Evolutionary conservation across 1,140 invertebrate genomes (phyloP).

Genomic region (Ceratina japonica): DNA sequence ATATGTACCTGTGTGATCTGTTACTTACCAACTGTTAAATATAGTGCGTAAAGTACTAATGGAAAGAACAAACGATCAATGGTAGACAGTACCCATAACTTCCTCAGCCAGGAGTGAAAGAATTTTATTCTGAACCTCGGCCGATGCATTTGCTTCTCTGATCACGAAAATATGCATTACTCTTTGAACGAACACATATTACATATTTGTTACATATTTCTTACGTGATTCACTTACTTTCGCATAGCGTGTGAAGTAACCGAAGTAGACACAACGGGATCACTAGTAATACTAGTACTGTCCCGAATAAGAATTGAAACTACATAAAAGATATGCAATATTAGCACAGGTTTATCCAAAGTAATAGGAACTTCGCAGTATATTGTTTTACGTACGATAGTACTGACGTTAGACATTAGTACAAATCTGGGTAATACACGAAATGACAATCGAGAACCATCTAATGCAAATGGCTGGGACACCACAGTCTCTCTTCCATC

Average conservation of each 20-base stretch:
- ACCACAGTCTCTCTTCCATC: slow-evolving; percentile 81
- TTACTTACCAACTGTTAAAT: slow-evolving; percentile 82
- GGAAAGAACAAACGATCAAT: slow-evolving; percentile 88
- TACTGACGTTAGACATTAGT: slow-evolving; percentile 87
- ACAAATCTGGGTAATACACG: slow-evolving; percentile 84
- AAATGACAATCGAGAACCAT: slow-evolving; percentile 85
- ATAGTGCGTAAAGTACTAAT: slow-evolving; percentile 86
- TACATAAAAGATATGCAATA: slow-evolving; percentile 71
- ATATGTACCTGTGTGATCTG: background rate
- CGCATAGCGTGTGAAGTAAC: slow-evolving; percentile 79
- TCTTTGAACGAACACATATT: background rate
- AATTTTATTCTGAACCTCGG: slow-evolving; percentile 80
- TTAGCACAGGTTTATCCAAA: slow-evolving; percentile 15
- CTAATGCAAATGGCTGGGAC: slow-evolving; percentile 88
- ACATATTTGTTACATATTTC: background rate
- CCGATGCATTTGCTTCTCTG: slow-evolving; percentile 79
- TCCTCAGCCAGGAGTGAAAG: slow-evolving; percentile 81
- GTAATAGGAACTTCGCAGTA: background rate
- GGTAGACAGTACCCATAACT: slow-evolving; percentile 87
- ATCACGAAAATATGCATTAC: slow-evolving; percentile 49
- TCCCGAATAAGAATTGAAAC: slow-evolving; percentile 86
- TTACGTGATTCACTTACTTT: slow-evolving; percentile 76
- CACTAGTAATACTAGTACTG: slow-evolving; percentile 82
- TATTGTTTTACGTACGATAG: slow-evolving; percentile 82
- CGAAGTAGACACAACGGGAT: slow-evolving; percentile 83